A percentile compares a stretch with the other conserved stretches of the same genome.
These are phyloP conservation scores for Varroa destructor DNA, from an alignment of 1,140 invertebrate genomes.

Conservation along the genomic window DNA sequence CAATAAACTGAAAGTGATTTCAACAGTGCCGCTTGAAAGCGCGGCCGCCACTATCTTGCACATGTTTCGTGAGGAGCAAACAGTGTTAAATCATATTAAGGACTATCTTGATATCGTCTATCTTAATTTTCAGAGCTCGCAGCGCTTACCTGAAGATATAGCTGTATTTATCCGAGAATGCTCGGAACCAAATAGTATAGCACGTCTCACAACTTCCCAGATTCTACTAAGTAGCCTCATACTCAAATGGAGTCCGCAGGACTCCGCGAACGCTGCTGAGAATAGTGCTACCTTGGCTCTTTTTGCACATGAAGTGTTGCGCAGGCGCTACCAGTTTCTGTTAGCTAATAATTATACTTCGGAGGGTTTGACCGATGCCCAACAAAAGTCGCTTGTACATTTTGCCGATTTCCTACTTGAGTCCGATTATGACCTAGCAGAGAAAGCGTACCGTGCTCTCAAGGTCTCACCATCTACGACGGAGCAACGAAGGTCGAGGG, in stretches of 20 bases:
- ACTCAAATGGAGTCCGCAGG: constrained; percentile 4
- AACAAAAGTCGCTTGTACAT: not conserved
- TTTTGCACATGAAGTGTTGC: not conserved
- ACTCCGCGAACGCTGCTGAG: not conserved
- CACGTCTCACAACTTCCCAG: not conserved
- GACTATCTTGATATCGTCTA: constrained; percentile 19
- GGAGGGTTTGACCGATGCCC: constrained; percentile 9
- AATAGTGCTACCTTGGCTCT: not conserved
- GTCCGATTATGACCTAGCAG: not conserved
- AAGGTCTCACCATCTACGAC: not conserved
- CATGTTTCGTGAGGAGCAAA: not conserved
- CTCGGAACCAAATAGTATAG: not conserved
- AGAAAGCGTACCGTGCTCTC: not conserved
- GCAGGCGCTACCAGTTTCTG: not conserved
- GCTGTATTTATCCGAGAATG: not conserved
- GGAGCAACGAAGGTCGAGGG: not conserved
- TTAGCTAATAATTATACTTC: constrained; percentile 11
- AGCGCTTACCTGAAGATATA: constrained; percentile 14
- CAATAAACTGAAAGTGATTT: constrained; percentile 18
- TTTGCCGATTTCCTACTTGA: constrained; percentile 22
- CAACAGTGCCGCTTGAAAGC: constrained; percentile 7
- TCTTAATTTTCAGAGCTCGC: constrained; percentile 2
- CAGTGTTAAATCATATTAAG: constrained; percentile 1
- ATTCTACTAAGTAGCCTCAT: constrained; percentile 5
- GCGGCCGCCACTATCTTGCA: not conserved